phyloP scores from a whole-genome alignment of 2,888 invertebrate species.

The Drosophila ezoana region DNA sequence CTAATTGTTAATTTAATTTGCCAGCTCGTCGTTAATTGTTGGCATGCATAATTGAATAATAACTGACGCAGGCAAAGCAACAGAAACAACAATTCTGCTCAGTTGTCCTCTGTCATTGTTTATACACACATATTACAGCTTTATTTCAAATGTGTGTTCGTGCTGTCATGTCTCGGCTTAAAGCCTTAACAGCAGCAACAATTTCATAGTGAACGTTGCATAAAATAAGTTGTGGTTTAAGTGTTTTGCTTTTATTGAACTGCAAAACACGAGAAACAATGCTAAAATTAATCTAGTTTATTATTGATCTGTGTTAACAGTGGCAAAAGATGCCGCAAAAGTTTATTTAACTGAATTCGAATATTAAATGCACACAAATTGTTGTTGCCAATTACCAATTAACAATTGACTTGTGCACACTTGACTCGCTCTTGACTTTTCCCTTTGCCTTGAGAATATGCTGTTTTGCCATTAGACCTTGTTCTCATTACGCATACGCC shows the following conservation, averaged over 20 bases:
- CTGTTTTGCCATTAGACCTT: conserved; percentile 54
- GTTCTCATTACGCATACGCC: conserved; percentile 77
- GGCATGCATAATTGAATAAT: conserved; percentile 83
- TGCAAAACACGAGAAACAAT: conserved; percentile 8
- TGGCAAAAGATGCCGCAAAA: conserved; percentile 22
- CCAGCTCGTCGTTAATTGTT: conserved; percentile 82
- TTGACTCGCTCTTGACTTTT: conserved; percentile 32
- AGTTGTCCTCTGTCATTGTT: conserved; percentile 31
- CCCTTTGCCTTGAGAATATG: conserved; percentile 13
- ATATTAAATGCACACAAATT: conserved; percentile 60
- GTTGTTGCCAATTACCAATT: conserved; percentile 50
- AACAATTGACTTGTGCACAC: conserved; percentile 64
- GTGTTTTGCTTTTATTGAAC: conserved; percentile 14
- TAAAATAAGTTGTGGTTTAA: conserved; percentile 27
- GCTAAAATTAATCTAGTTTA: conserved; percentile 25
- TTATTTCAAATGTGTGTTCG: too few relatives aligned
- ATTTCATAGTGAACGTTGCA: conserved; percentile 21
- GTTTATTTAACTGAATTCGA: conserved; percentile 52
- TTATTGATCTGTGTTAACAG: conserved; percentile 4
- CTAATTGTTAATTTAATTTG: conserved; percentile 85
- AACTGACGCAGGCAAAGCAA: conserved; percentile 60
- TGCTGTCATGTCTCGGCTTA: conserved; percentile 1
- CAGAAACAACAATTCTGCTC: conserved; percentile 16
- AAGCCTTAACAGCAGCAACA: conserved; percentile 11
- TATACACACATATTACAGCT: conserved; percentile 5